A percentile compares a stretch with the other conserved stretches of the same genome.
Evolutionary conservation across 1,140 invertebrate species (phyloP).

Genomic region (Trichoplusia ni): DNA sequence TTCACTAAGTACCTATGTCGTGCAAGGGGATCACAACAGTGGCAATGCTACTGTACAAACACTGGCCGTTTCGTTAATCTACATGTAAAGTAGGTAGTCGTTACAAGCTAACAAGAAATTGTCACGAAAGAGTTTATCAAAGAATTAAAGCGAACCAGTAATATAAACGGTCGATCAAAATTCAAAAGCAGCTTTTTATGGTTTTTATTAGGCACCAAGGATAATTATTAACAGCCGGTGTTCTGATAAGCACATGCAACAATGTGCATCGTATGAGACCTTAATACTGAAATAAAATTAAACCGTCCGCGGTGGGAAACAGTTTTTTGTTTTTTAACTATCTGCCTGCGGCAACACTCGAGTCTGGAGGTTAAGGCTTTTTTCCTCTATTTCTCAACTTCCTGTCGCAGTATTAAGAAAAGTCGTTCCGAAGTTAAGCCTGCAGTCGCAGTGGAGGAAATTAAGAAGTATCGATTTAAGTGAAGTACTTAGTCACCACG

Average conservation of each 20-base stretch:
- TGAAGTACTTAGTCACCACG: too few species aligned
- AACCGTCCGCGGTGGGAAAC: background rate
- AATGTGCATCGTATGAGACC: conserved; percentile 4
- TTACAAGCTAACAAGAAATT: too few species aligned
- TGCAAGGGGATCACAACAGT: too few species aligned
- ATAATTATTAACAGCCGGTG: background rate
- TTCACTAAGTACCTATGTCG: too few species aligned
- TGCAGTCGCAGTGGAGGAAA: conserved; percentile 3
- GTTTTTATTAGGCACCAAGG: too few species aligned
- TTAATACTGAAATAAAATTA: conserved; percentile 2
- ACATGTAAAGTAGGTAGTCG: too few species aligned
- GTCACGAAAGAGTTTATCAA: too few species aligned
- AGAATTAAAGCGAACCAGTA: too few species aligned
- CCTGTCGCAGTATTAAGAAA: conserved; percentile 5
- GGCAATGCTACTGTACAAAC: too few species aligned
- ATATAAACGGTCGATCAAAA: too few species aligned
- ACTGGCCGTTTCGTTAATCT: too few species aligned
- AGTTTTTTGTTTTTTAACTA: conserved; percentile 7
- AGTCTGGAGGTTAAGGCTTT: background rate
- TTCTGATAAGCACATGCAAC: background rate
- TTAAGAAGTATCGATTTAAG: conserved; percentile 23
- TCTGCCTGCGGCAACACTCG: background rate
- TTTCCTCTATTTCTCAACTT: conserved; percentile 13
- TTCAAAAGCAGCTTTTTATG: too few species aligned
- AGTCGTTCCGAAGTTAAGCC: background rate